Conservation (phyloP, 2,888 invertebrate species). For the Halocaridina rubra region DNA sequence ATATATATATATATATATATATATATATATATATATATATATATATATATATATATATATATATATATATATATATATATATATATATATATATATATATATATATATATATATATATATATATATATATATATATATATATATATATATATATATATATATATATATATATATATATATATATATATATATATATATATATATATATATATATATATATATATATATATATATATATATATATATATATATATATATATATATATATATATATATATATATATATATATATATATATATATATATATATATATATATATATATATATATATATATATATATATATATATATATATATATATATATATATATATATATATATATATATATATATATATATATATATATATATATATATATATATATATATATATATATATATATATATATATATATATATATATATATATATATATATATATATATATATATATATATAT, state of each 20-base stretch:
- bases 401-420: neutral
- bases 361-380: neutral
- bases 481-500: too few species aligned
- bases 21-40: neutral
- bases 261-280: neutral
- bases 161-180: neutral
- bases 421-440: too few species aligned
- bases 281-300: neutral
- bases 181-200: neutral
- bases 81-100: neutral
- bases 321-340: neutral
- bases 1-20: neutral
- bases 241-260: neutral
- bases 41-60: neutral
- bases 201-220: neutral
- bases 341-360: neutral
- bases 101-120: neutral
- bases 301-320: conserved; percentile 1
- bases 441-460: too few species aligned
- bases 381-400: neutral
- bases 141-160: neutral
- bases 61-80: neutral
- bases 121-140: neutral
- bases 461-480: too few species aligned
- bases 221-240: neutral